A percentile compares a stretch with the other conserved stretches of the same genome.
phyloP scores from a whole-genome alignment of 2,113 vertebrate genomes.

The Anhinga anhinga region DNA sequence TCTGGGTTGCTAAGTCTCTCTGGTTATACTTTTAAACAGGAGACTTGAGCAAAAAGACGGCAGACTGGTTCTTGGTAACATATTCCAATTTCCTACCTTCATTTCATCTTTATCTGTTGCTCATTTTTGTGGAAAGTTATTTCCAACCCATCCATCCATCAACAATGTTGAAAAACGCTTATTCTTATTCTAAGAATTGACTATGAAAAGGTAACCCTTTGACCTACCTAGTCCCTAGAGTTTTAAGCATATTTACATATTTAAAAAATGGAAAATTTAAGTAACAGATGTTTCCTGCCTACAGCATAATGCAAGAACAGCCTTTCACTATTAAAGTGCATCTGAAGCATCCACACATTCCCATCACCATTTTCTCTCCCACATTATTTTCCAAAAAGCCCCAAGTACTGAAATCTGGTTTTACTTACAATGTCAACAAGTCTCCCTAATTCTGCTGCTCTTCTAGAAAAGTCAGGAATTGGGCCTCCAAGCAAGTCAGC shows the following conservation, averaged over 20 bases:
- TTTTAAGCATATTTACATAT: not conserved
- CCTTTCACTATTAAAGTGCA: not conserved
- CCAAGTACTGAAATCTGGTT: not conserved
- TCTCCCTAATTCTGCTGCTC: not conserved
- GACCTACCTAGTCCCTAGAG: not conserved
- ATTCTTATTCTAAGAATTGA: not conserved
- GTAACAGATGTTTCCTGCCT: slow-evolving; percentile 15
- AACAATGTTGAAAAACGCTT: not conserved
- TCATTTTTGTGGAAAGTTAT: not conserved
- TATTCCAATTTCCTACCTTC: not conserved
- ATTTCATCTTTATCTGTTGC: not conserved
- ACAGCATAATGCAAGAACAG: not conserved
- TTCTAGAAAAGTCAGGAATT: not conserved
- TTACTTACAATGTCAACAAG: not conserved
- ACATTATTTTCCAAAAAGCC: not conserved
- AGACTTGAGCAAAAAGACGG: not conserved
- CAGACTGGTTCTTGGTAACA: not conserved
- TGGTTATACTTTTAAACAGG: not conserved
- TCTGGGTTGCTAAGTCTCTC: not conserved
- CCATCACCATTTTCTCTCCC: not conserved
- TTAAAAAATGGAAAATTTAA: not conserved
- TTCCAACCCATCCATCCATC: not conserved
- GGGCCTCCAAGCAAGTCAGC: not conserved
- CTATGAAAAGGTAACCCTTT: not conserved
- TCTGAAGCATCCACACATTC: not conserved